These are phyloP conservation scores for Proisotoma minuta DNA, from an alignment of 2,888 invertebrate genomes.

Conservation along the genomic window DNA sequence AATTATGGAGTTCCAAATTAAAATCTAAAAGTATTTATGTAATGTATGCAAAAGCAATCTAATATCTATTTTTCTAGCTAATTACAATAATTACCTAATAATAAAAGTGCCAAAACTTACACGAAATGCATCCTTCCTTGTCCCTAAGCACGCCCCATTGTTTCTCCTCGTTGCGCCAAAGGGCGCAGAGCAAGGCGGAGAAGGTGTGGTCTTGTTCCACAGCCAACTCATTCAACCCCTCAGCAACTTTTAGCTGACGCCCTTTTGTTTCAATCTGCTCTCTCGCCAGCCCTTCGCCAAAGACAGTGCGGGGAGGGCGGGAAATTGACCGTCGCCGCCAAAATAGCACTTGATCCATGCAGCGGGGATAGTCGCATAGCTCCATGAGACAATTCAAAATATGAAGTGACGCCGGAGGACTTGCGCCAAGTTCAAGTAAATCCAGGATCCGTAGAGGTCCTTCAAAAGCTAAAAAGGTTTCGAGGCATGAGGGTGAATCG, in stretches of 20 bases:
- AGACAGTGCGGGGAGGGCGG: constrained; percentile 18
- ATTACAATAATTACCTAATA: too few species aligned
- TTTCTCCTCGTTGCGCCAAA: constrained; percentile 43
- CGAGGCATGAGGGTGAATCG: constrained; percentile 33
- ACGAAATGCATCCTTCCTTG: constrained; percentile 38
- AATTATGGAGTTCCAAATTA: neutral
- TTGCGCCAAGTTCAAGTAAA: constrained; percentile 38
- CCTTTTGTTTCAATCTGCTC: neutral
- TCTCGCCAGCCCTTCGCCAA: constrained; percentile 15
- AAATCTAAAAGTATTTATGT: neutral
- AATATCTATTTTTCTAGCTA: too few species aligned
- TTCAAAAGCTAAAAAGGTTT: constrained; percentile 37
- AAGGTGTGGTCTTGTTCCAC: constrained; percentile 24
- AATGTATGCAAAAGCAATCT: too few species aligned
- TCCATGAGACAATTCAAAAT: constrained; percentile 37
- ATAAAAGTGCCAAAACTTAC: constrained; percentile 30
- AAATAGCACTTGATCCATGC: constrained; percentile 38
- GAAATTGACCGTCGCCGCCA: constrained; percentile 31
- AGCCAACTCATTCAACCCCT: constrained; percentile 26
- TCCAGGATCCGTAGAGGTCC: constrained; percentile 42
- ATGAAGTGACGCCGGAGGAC: constrained; percentile 30
- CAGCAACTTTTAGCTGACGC: constrained; percentile 15
- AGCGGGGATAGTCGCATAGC: constrained; percentile 40
- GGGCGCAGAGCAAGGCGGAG: constrained; percentile 36
- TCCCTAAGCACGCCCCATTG: constrained; percentile 35